Evolutionary conservation across 2,113 vertebrate genomes (phyloP).

Genomic region (Mustela nigripes): DNA sequence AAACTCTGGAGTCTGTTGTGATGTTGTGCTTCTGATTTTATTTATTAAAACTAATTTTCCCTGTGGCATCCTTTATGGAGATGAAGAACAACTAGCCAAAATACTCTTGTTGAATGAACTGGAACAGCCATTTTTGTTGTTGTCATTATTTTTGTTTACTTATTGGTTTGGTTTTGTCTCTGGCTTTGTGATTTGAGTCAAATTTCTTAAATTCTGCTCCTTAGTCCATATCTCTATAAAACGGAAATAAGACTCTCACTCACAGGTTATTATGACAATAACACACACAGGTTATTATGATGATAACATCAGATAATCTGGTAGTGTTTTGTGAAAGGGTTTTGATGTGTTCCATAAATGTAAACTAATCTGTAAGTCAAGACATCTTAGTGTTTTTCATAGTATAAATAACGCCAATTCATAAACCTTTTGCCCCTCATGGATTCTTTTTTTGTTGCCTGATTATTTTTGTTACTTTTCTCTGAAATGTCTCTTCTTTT

Average conservation of each 20-base stretch:
- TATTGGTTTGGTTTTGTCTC: not conserved
- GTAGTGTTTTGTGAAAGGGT: conserved; percentile 20
- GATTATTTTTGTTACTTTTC: conserved; percentile 57
- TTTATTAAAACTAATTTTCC: conserved; percentile 4
- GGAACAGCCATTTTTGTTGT: not conserved
- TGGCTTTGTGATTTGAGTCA: not conserved
- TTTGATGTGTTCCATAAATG: not conserved
- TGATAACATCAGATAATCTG: conserved; percentile 38
- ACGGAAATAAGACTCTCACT: not conserved
- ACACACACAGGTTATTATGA: not conserved
- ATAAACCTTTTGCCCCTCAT: not conserved
- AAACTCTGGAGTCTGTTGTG: not conserved
- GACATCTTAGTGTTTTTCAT: not conserved
- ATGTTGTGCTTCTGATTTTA: conserved; percentile 1
- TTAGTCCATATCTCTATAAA: conserved; percentile 38
- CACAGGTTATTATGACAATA: not conserved
- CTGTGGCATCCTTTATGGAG: not conserved
- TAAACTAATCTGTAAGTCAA: not conserved
- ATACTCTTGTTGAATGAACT: not conserved
- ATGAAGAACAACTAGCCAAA: not conserved
- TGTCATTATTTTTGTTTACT: not conserved
- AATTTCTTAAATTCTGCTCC: not conserved
- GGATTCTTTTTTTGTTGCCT: not conserved
- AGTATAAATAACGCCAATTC: not conserved
- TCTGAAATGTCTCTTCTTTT: conserved; percentile 34